Evolutionary conservation across 1,140 invertebrate species (phyloP), one percentile per base, ranked within the genome.

Genomic region (Drosophila obscura): DNA sequence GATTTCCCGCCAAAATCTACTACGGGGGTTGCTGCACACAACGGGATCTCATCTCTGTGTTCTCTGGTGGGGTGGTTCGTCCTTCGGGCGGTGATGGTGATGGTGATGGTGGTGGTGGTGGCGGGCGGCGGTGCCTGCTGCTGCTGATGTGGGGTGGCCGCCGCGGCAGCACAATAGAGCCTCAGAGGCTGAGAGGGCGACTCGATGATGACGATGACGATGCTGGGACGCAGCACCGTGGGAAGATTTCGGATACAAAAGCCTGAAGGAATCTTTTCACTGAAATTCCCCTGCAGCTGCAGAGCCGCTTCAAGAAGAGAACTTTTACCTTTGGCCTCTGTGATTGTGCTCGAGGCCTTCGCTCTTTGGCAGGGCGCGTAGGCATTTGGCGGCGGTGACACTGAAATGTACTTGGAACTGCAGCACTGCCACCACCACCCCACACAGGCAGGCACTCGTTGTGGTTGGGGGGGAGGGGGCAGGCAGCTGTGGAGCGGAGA

Each of bases 1-100:
- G 60, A 68, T 67, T 90, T 90, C 87, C 87, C 87, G 87, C 87
- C 87, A 90, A 87, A 90, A 90, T 66, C 73, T 87, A 82, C 65
- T 57, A 67, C 65, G 87, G 87, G 87, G 87, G 87, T 90, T 90
- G 85, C 79, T 45, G 51, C 11, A 61, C 69, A 57, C 65, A 68
- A 56, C 73, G 49, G 66, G 74, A 57, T 55, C 61, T 41, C 31
- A 57, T 55, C 61, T 41, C 31, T 43, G 35, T 5, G 26, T 56
- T 73, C 45, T 35, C 52, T 59, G 22, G 48, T 73, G 50, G 58
- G 73, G 80, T 89, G 85, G 80, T 81, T 85, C 85, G 68, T 75
- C 43, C 35, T 62, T 81, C 82, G 31, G 81, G 44, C 46, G 56
- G 16, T 52, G 46, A 43, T 62, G 72, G 53, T 52, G 46, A 43